phyloP scores from a whole-genome alignment of 2,797 vertebrate genomes.

The Malacoctenus gilli region DNA sequence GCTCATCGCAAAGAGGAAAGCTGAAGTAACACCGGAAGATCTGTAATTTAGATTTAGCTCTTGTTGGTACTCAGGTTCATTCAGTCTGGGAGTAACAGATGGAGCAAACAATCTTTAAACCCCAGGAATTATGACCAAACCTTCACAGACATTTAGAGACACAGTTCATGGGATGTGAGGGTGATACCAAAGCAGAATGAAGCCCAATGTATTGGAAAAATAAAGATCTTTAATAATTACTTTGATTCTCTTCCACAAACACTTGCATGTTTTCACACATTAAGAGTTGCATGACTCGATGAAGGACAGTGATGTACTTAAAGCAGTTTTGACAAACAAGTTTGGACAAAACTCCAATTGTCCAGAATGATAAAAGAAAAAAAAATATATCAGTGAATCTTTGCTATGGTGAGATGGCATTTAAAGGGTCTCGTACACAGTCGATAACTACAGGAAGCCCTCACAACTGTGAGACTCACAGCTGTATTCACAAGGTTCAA shows the following conservation, averaged over 20 bases:
- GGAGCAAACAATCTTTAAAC: background rate
- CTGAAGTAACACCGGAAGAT: too few relatives aligned
- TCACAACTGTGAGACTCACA: background rate
- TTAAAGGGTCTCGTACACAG: conserved; percentile 25
- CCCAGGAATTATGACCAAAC: background rate
- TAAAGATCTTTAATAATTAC: conserved; percentile 83
- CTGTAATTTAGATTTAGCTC: too few relatives aligned
- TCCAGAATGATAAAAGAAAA: conserved; percentile 11
- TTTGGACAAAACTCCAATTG: conserved; percentile 22
- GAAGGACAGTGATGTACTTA: conserved; percentile 24
- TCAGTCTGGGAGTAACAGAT: background rate
- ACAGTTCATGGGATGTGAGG: background rate
- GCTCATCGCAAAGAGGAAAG: too few relatives aligned
- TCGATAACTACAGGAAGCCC: conserved; percentile 15
- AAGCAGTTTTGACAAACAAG: conserved; percentile 36
- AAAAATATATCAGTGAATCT: conserved; percentile 12
- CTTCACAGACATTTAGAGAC: background rate
- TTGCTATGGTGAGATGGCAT: conserved; percentile 14
- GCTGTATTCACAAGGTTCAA: too few relatives aligned
- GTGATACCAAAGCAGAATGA: conserved; percentile 14
- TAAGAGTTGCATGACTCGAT: conserved; percentile 35
- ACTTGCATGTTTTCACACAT: conserved; percentile 63
- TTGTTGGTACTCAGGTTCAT: too few relatives aligned
- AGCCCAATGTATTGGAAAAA: conserved; percentile 74
- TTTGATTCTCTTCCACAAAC: conserved; percentile 74